Base-by-base conservation (phyloP, 1,140 invertebrate species). In the Pectinophora gossypiella region DNA sequence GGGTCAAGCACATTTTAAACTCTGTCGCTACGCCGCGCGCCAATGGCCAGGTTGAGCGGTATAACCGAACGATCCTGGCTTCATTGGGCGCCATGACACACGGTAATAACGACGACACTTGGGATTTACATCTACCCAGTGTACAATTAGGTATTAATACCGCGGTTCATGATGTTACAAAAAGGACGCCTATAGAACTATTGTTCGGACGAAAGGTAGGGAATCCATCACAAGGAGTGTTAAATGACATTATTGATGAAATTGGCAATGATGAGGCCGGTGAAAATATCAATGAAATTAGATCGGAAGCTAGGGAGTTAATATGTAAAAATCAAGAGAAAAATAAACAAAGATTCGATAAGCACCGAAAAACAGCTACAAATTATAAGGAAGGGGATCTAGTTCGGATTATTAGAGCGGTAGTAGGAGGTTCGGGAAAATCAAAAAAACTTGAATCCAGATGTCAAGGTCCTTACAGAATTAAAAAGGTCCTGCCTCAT, bases 381-480 rank as follows among this genome's bases (percentile, higher is more conserved):
- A 45, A 51, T 2, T 63, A 51, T 51, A 42, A 47, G 9, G 51
- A 59, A 27, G 60, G 64, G 19, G 60, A 60, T 40, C 43, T 67
- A 40, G 60, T 67, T n/a, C n/a, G n/a, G n/a, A n/a, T n/a, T n/a
- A n/a, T n/a, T n/a, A 59, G 43, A 16, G 42, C 56, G 19, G 40
- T 63, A 23, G 49, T 48, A 19, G 36, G 32, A 13, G 49, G 18
- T 12, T 19, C 55, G 10, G 53, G 53, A 43, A 52, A 62, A 20
- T 62, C 55, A 5, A 65, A 64, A 35, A 65, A 56, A 38, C 38
- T 64, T 20, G 56, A 65, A 16, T 19, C 59, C 1, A 65, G 61
- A 44, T 65, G 50, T 48, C 43, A 64, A 36, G 62, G 54, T 2
- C 59, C 56, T 19, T 66, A 55, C 40, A 54, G 54, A 19, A 65